Evolutionary conservation across 2,797 vertebrate genomes (phyloP), one percentile per base, ranked within the genome.

Genomic region (Phalloptychus januarius): DNA sequence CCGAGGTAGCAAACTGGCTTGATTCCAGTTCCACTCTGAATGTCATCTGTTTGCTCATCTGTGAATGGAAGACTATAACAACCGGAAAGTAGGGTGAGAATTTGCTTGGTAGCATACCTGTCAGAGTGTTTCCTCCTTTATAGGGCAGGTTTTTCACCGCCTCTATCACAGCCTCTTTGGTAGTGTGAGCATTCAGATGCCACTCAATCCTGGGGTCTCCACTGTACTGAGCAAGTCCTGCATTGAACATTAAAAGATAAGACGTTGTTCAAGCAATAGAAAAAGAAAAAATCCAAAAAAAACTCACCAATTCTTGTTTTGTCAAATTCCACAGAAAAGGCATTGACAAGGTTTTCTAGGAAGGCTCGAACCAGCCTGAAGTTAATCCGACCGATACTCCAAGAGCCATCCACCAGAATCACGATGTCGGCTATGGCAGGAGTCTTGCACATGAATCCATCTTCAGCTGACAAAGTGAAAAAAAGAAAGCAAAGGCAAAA

Each of bases 321-420:
- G 87, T 98, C 97, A 5, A 94, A 94, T 72, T 96, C 97, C 88
- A 99, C 96, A 0, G 93, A 89, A 50, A 99, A 99, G 18, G 98
- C 98, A 0, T 88, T 94, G 79, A 99, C 97, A 78, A 99, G 92
- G 86, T 96, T 98, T 89, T 99, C 98, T 91, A 99, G 93, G 93
- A 99, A 99, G 0, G 95, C 94, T 6, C 98, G 95, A 78, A 99
- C 97, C 36, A 99, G 95, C 67, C 97, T 94, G 94, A 99, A 99
- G 94, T 99, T 99, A 91, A 97, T 96, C 82, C 98, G 96, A 5
- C 98, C 98, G 74, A 99, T 99, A 61, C 98, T 99, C 98, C 98
- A 99, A 2, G 98, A 99, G 1, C 98, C 98, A 69, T 99, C 98
- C 3, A 99, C 97, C 88, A 99, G 95, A 82, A 99, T 98, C 46